Evolutionary conservation across 2,888 invertebrate species (phyloP), one percentile per base, ranked within the genome.

Genomic region (Miltochrista miniata): DNA sequence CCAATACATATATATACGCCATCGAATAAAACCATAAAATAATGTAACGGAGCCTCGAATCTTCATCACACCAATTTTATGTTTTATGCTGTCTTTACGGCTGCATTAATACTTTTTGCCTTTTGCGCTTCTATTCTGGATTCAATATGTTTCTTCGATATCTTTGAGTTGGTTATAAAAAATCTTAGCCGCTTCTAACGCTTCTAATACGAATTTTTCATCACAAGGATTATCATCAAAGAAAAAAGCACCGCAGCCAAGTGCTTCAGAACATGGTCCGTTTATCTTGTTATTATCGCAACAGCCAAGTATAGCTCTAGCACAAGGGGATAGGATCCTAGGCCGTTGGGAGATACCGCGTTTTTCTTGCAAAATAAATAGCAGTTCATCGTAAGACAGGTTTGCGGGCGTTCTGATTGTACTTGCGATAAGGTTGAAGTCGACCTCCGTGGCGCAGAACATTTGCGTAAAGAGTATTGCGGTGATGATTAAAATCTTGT

Each of bases 171-270:
- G 87, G 41, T 79, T 68, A 54, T 90, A 91, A 57, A 86, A 91
- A 34, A 46, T 56, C 46, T 66, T 81, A 0, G 91, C 93, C 1
- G 91, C 87, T 12, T 81, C 83, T 24, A 94, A 74, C 10, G 96
- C 95, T 0, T 93, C 93, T 34, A 87, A 65, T 0, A 93, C 88
- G 48, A 94, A 93, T 7, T 92, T 87, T 11, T 92, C 91, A 7
- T 94, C 93, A 76, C 96, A 97, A 0, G 96, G 96, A 72, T 94
- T 95, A 54, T 93, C 95, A 59, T 94, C 96, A 92, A 96, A 96
- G 83, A 95, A 96, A 45, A 94, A 93, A 0, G 95, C 95, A 0
- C 93, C 93, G 74, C 96, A 97, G 7, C 94, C 93, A 47, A 95
- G 82, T 8, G 92, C 85, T 78, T 96, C 96, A 55, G 96, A 96